Conservation (phyloP, 1,140 invertebrate genomes). For the Apis laboriosa region DNA sequence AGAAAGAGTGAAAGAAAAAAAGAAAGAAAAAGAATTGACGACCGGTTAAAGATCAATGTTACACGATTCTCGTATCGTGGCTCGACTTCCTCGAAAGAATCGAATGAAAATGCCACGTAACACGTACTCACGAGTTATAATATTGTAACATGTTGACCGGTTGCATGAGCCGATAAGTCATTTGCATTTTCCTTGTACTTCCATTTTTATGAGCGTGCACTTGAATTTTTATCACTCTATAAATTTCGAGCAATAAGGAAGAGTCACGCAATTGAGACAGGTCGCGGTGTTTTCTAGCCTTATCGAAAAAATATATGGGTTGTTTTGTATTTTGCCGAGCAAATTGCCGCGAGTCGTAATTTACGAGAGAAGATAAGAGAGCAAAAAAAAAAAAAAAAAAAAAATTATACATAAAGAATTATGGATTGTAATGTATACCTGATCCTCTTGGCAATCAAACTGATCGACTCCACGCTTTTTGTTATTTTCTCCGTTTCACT, state of each 20-base stretch:
- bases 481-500: too few relatives aligned
- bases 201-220: neutral
- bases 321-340: neutral
- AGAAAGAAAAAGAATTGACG: neutral
- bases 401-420: too few relatives aligned
- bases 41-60: constrained; percentile 42
- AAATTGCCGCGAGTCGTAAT: neutral
- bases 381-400: too few relatives aligned
- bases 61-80: neutral
- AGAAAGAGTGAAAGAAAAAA: neutral
- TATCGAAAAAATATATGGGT: neutral
- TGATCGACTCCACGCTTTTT: too few relatives aligned
- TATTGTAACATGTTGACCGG: neutral
- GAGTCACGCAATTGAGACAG: constrained; percentile 3
- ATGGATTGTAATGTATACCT: too few relatives aligned
- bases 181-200: constrained; percentile 23
- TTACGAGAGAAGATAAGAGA: neutral
- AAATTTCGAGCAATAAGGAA: neutral
- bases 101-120: constrained; percentile 19
- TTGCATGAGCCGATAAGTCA: constrained; percentile 3
- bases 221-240: constrained; percentile 1
- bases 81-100: constrained; percentile 18
- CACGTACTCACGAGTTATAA: neutral
- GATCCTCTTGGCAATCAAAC: too few relatives aligned
- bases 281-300: neutral